Evolutionary conservation across 1,140 invertebrate species (phyloP).

Genomic region (Microplitis demolitor): DNA sequence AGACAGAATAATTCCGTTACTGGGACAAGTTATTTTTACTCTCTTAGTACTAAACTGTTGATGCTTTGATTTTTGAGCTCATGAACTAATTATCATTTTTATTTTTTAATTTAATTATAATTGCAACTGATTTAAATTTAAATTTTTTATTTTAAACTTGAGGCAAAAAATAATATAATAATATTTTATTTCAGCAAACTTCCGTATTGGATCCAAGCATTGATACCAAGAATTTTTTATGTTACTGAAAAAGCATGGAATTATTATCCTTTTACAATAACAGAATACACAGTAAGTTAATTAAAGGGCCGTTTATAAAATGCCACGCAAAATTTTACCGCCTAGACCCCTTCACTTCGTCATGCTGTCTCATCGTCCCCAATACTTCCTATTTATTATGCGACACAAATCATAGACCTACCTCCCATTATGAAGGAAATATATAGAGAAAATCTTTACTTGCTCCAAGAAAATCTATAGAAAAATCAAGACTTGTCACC

Average conservation of each 20-base stretch:
- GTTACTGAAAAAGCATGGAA: conserved; percentile 95
- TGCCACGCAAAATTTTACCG: no score
- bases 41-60: no score
- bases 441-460: no score
- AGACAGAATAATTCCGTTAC: conserved; percentile 4
- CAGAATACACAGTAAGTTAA: conserved; percentile 71
- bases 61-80: conserved; percentile 15
- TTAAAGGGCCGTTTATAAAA: background rate
- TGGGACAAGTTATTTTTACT: background rate
- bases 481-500: no score
- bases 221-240: conserved; percentile 90
- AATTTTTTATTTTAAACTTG: no score
- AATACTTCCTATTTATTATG: no score
- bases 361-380: no score
- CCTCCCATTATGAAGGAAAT: no score
- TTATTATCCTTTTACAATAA: conserved; percentile 91
- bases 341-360: no score
- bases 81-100: background rate
- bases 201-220: conserved; percentile 86
- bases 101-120: conserved; percentile 33
- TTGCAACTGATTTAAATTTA: no score
- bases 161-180: background rate
- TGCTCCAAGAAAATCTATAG: no score
- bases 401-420: no score
- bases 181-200: conserved; percentile 72